These are phyloP conservation scores for Spicauda simplicius DNA, from an alignment of 2,888 invertebrate genomes.

Conservation along the genomic window DNA sequence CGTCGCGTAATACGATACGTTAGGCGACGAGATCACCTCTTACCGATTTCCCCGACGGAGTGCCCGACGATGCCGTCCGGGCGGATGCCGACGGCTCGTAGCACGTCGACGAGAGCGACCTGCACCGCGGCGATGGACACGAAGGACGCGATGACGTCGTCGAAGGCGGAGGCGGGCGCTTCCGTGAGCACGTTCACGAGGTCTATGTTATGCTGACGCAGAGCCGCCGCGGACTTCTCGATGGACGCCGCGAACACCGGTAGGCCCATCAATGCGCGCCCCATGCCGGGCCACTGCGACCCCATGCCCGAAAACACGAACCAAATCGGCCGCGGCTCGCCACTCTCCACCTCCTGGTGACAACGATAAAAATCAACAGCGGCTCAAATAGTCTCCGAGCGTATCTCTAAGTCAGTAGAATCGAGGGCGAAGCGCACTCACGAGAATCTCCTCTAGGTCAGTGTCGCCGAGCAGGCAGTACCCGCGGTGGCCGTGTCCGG, in stretches of 20 bases:
- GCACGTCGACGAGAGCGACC: constrained; percentile 96
- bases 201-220: constrained; percentile 92
- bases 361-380: background rate
- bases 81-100: constrained; percentile 89
- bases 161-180: constrained; percentile 91
- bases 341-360: constrained; percentile 60
- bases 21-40: constrained; percentile 40
- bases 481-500: constrained; percentile 93
- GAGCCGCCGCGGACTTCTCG: constrained; percentile 89
- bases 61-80: constrained; percentile 99
- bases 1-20: background rate
- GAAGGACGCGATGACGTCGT: constrained; percentile 95
- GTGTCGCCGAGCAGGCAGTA: constrained; percentile 88
- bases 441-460: constrained; percentile 48
- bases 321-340: constrained; percentile 93
- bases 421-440: constrained; percentile 28
- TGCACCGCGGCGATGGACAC: constrained; percentile 98
- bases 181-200: constrained; percentile 92
- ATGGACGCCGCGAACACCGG: constrained; percentile 93
- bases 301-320: constrained; percentile 99
- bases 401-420: background rate
- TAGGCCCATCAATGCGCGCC: constrained; percentile 91
- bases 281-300: constrained; percentile 99
- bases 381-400: background rate
- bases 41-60: constrained; percentile 94